Base-by-base conservation (phyloP, 2,113 vertebrate genomes). In the Boulengeromyrus knoepffleri region DNA sequence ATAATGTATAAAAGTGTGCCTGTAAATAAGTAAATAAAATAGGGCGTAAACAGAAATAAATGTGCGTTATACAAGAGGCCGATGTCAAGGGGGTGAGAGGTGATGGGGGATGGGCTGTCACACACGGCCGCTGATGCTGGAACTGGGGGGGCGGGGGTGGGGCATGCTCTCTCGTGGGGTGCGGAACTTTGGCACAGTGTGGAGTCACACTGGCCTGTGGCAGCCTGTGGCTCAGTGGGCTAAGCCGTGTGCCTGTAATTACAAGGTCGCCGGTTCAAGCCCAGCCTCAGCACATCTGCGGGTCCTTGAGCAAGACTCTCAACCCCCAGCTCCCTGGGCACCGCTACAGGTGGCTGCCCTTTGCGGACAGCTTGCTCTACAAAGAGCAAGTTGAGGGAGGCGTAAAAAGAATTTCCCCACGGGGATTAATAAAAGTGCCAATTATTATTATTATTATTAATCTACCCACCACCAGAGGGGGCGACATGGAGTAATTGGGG, bases 121-220 rank as follows among this genome's bases (percentile, higher is more conserved):
- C 27, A 31, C 66, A 31, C 3, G n/a, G n/a, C 66, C 27, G 0
- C 66, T 31, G 27, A 13, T n/a, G 66, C 12, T 31, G 66, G 66
- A 31, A 74, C 27, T 13, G 10, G n/a, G 62, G 4, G 17, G 52
- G 15, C 0, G 8, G 8, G 58, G n/a, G 58, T 9, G 39, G 83
- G 19, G 91, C 93, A 91, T 94, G 93, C 93, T 94, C 94, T 95
- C 93, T 50, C 88, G 93, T 92, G 94, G 94, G 94, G 91, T 95
- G 90, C 93, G 95, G 94, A 62, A 62, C 1, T 94, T 94, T 94
- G 93, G 92, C 93, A 94, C 74, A 77, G 46, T 56, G 88, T 85
- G 89, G 52, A 86, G 70, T 19, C 5, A 39, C 70, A 7, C 31
- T 6, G 36, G 5, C 6, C 31, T 10, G 15, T 10, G 13, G 31